Conservation (phyloP, 2,797 vertebrate genomes). For the Schizopygopsis malacanthus region DNA sequence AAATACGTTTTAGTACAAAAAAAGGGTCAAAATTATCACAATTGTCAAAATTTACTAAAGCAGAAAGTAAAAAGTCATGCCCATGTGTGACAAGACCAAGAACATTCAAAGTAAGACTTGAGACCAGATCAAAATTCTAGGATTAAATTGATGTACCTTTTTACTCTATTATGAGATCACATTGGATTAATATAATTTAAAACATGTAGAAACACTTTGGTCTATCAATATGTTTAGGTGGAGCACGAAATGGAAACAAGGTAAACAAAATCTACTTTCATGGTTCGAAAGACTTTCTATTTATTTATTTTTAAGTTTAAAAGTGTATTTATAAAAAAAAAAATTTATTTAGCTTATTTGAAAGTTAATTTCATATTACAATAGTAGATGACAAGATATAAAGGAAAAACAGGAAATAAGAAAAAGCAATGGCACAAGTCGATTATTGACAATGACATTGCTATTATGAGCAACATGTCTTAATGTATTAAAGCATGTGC, state of each 20-base stretch:
- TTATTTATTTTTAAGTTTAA: not conserved
- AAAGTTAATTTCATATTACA: not conserved
- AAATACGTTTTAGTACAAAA: not conserved
- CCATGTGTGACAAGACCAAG: not conserved
- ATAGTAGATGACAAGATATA: not conserved
- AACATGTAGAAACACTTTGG: not conserved
- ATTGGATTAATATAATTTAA: not conserved
- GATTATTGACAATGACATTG: not conserved
- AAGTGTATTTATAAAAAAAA: not conserved
- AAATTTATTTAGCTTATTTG: not conserved
- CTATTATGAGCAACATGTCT: not conserved
- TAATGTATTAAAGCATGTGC: not conserved
- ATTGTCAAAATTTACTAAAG: not conserved
- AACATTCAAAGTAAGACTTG: not conserved
- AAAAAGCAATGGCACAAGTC: not conserved
- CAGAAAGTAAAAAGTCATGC: not conserved
- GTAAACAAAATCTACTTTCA: not conserved
- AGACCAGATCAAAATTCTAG: not conserved
- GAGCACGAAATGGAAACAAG: conserved; percentile 4
- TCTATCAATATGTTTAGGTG: not conserved
- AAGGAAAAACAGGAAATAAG: not conserved
- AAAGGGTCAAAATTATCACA: not conserved
- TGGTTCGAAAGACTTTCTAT: not conserved
- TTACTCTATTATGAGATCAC: not conserved
- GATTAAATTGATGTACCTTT: not conserved